Evolutionary conservation across 1,140 invertebrate genomes (phyloP).

Genomic region (Cydia splendana): DNA sequence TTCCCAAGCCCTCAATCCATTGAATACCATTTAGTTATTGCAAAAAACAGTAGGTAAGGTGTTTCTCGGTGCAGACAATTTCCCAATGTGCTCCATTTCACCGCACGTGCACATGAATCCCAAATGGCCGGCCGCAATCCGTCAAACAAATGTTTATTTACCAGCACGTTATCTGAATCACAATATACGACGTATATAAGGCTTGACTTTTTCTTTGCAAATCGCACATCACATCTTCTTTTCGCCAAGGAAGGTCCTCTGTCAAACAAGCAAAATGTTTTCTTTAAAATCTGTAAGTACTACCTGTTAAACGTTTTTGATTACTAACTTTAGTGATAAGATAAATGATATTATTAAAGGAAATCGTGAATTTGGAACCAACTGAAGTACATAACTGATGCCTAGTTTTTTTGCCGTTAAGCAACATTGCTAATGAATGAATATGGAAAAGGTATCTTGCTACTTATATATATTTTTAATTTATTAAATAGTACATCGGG

Average conservation of each 20-base stretch:
- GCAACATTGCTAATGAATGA: no score
- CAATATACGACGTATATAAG: conserved; percentile 74
- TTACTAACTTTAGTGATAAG: no score
- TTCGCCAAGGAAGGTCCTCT: conserved; percentile 70
- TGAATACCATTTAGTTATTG: neutral
- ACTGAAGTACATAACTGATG: no score
- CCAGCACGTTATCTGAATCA: conserved; percentile 69
- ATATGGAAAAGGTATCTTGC: no score
- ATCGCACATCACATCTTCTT: conserved; percentile 68
- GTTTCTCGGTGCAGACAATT: conserved; percentile 64
- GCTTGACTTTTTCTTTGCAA: conserved; percentile 54
- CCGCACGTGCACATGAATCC: conserved; percentile 65
- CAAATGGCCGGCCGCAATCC: conserved; percentile 66
- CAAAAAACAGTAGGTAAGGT: conserved; percentile 42
- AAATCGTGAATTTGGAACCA: no score
- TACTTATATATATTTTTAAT: no score
- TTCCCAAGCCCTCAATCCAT: neutral
- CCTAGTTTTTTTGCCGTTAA: no score
- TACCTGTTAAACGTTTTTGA: no score
- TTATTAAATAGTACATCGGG: no score
- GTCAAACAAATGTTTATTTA: conserved; percentile 72
- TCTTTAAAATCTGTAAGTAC: conserved; percentile 73
- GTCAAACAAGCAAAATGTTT: conserved; percentile 72
- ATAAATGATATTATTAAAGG: no score
- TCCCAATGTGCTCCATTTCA: conserved; percentile 76